Evolutionary conservation across 1,140 invertebrate species (phyloP), one percentile per base, ranked within the genome.

Genomic region (Pentalonia nigronervosa): DNA sequence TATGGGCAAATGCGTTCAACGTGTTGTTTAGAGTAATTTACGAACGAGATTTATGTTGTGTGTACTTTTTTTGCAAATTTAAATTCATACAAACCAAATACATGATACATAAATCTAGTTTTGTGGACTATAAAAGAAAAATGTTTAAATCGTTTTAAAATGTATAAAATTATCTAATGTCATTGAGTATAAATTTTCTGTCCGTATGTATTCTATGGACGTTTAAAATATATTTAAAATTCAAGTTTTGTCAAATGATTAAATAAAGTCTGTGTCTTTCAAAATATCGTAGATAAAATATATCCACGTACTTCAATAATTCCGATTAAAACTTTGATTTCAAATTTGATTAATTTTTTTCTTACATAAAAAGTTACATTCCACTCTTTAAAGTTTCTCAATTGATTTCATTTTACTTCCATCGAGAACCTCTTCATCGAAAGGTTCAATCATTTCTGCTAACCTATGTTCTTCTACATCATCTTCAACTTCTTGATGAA

Each of bases 401-500:
- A 50, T 34, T 53, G 20, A 53, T 41, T 83, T 92, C 41, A 36
- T 11, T 83, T 83, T 92, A 41, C 81, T 93, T 56, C 86, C 91
- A 20, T 25, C 45, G 14, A 17, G n/a, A 4, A 56, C 81, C 3
- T 86, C 48, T 36, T 93, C 91, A 2, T 93, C 91, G 1, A 53
- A 93, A 30, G 48, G 47, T 53, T 93, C 91, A 21, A 3, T 25
- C 7, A 84, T 9, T 56, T 93, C 91, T 11, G 34, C 81, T 53
- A 93, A n/a, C 41, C 91, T 34, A 86, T 93, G 91, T 7, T 76
- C 60, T 30, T 93, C 91, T 25, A 93, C 76, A 8, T 93, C 91
- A 4, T 93, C 91, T 56, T 93, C 91, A 41, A 93, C 1, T 93
- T 93, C 48, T 84, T 83, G 34, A 0, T 86, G n/a, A 45, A 93